Conservation (phyloP, 1,140 invertebrate genomes). For the Psilanteris sp. region DNA sequence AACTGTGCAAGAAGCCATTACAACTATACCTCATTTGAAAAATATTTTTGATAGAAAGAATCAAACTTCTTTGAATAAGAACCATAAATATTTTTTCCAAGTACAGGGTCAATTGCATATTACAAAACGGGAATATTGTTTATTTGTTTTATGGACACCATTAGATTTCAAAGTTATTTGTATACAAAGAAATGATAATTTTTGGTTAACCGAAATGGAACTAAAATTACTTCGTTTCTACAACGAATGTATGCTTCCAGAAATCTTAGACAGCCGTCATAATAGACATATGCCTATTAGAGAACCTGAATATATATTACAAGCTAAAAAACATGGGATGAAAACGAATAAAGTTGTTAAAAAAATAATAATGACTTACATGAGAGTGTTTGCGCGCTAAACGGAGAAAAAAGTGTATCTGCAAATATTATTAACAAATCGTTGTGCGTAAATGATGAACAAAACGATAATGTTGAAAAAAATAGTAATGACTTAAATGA, state of each 20-base stretch:
- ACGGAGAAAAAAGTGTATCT: too few relatives aligned
- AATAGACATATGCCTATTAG: background rate
- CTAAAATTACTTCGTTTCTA: background rate
- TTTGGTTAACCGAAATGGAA: background rate
- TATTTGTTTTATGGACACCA: background rate
- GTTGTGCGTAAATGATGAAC: too few relatives aligned
- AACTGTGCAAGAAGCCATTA: slow-evolving; percentile 13
- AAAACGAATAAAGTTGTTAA: background rate
- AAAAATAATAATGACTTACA: background rate
- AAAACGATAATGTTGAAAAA: too few relatives aligned
- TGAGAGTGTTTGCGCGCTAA: too few relatives aligned
- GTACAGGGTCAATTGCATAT: slow-evolving; percentile 2
- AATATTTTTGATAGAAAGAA: slow-evolving; percentile 33
- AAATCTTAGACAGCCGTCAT: background rate
- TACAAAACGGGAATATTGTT: background rate
- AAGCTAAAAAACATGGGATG: background rate
- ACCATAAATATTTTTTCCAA: slow-evolving; percentile 14
- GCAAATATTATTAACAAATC: too few relatives aligned
- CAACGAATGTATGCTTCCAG: background rate
- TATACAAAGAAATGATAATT: background rate
- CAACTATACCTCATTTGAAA: background rate
- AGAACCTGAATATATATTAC: background rate
- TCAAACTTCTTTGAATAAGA: background rate
- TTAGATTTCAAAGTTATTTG: background rate
- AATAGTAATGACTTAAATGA: too few relatives aligned